Conservation (phyloP, 2,113 vertebrate genomes). For the Corydoras sp. region DNA sequence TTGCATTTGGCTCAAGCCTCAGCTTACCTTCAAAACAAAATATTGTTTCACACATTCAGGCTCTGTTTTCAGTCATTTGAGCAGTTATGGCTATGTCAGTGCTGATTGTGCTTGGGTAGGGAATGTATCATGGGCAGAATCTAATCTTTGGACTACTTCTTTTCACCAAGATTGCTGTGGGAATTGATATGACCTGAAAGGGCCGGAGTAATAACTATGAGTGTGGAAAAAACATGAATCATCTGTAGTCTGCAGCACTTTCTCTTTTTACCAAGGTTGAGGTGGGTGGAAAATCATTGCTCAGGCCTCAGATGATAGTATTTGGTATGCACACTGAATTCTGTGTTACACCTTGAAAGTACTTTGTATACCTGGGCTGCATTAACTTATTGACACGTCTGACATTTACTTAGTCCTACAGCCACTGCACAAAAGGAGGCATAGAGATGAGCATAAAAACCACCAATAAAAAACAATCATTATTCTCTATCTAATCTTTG, state of each 20-base stretch:
- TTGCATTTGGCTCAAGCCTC: neutral
- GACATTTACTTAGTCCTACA: conserved; percentile 4
- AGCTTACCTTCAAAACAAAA: conserved; percentile 18
- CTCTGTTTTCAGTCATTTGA: conserved; percentile 25
- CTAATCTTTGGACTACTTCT: conserved; percentile 26
- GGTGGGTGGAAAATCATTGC: conserved; percentile 3
- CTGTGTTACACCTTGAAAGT: conserved; percentile 7
- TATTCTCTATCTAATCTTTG: too few relatives aligned
- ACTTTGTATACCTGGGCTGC: conserved; percentile 1
- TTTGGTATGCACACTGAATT: conserved; percentile 27
- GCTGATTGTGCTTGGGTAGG: conserved; percentile 12
- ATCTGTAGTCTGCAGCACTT: conserved; percentile 12
- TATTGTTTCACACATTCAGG: conserved; percentile 22
- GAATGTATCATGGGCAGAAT: conserved; percentile 20
- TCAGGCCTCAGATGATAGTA: neutral
- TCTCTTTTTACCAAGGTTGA: conserved; percentile 7
- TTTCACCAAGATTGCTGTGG: conserved; percentile 35
- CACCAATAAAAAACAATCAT: too few relatives aligned
- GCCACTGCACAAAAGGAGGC: too few relatives aligned
- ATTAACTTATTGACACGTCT: conserved; percentile 10
- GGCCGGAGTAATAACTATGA: conserved; percentile 31
- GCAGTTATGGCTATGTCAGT: conserved; percentile 9
- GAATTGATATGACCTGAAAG: conserved; percentile 35
- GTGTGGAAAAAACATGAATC: conserved; percentile 31
- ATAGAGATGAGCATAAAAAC: too few relatives aligned